These are phyloP conservation scores for Misgurnus anguillicaudatus DNA, from an alignment of 2,113 vertebrate species.

Conservation along the genomic window DNA sequence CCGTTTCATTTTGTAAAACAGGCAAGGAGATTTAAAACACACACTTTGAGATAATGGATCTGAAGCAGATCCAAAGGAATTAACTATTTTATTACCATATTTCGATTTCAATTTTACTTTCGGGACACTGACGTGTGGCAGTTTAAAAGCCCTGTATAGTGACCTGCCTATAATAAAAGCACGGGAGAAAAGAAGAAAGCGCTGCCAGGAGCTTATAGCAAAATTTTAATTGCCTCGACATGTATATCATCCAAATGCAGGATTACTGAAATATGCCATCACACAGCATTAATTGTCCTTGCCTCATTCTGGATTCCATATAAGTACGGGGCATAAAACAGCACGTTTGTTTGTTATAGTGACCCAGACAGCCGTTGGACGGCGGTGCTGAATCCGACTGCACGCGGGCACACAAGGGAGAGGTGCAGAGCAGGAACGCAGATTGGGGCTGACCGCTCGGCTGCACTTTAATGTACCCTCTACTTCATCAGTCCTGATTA, in stretches of 20 bases:
- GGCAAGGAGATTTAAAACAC: not conserved
- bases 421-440: constrained; percentile 33
- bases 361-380: constrained; percentile 39
- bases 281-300: constrained; percentile 12
- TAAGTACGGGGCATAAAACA: constrained; percentile 16
- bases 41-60: not conserved
- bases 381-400: constrained; percentile 4
- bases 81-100: not conserved
- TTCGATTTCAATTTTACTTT: constrained; percentile 11
- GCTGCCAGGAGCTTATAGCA: constrained; percentile 15
- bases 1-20: constrained; percentile 51
- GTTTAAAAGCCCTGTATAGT: not conserved
- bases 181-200: not conserved
- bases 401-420: constrained; percentile 32
- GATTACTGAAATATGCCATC: constrained; percentile 13
- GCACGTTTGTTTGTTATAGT: constrained; percentile 34
- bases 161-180: constrained; percentile 21
- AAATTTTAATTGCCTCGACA: constrained; percentile 15
- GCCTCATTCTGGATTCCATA: constrained; percentile 4
- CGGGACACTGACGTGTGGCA: not conserved
- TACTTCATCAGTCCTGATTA: constrained; percentile 51
- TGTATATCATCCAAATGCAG: constrained; percentile 27
- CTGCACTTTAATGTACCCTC: constrained; percentile 48
- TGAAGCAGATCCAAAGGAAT: constrained; percentile 4
- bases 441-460: constrained; percentile 58